These are phyloP conservation scores for Vimba vimba DNA, from an alignment of 2,113 vertebrate species.

Conservation along the genomic window DNA sequence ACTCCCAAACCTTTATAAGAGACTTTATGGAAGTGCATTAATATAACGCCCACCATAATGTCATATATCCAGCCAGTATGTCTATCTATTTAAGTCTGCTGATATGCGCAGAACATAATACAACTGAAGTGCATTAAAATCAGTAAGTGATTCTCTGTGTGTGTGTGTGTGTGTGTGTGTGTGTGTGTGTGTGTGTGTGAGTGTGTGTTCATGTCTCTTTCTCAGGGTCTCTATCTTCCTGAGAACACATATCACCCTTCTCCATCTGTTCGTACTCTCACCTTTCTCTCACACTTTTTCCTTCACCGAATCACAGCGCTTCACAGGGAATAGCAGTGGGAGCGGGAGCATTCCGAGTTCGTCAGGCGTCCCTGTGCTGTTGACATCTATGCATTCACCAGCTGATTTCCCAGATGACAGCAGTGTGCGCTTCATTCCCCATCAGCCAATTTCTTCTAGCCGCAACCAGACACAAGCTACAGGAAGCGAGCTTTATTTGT, in stretches of 20 bases:
- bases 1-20: constrained; percentile 6
- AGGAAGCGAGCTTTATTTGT: constrained; percentile 63
- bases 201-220: constrained; percentile 36
- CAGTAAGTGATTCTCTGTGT: constrained; percentile 48
- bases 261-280: constrained; percentile 77
- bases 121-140: background rate
- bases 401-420: constrained; percentile 75
- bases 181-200: constrained; percentile 47
- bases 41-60: constrained; percentile 43
- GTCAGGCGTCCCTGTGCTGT: constrained; percentile 64
- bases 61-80: constrained; percentile 55
- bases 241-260: constrained; percentile 57
- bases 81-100: constrained; percentile 35
- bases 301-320: constrained; percentile 56
- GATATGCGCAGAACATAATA: constrained; percentile 41
- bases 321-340: constrained; percentile 68
- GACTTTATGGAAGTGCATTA: constrained; percentile 35
- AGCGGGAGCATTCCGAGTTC: constrained; percentile 65
- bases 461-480: constrained; percentile 57
- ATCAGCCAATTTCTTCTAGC: constrained; percentile 65
- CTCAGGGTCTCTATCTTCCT: constrained; percentile 37
- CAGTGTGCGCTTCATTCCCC: constrained; percentile 56
- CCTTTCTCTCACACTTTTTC: constrained; percentile 62
- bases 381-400: constrained; percentile 63
- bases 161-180: constrained; percentile 49